Conservation (phyloP, 2,888 invertebrate species). For the Chloroclystis v-ata region DNA sequence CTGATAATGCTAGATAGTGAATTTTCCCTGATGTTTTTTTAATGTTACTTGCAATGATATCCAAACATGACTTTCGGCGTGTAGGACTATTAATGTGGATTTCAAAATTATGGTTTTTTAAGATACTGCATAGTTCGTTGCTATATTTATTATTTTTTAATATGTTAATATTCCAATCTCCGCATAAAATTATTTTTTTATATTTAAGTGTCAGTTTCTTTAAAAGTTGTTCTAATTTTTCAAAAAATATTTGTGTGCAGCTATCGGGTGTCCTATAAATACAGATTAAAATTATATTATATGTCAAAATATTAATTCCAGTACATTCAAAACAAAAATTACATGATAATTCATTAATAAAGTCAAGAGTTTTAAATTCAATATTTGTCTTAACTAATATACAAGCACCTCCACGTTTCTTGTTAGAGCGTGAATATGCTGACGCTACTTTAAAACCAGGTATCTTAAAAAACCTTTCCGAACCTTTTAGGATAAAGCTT, state of each 20-base stretch:
- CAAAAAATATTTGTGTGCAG: background rate
- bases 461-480: background rate
- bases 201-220: background rate
- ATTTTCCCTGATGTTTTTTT: background rate
- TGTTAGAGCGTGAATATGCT: background rate
- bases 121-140: background rate
- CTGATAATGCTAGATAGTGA: background rate
- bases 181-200: background rate
- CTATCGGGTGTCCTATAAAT: constrained; percentile 5
- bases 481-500: background rate
- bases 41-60: background rate
- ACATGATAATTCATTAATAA: background rate
- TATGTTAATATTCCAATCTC: background rate
- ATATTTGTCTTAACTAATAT: background rate
- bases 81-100: background rate
- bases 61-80: background rate
- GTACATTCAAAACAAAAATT: constrained; percentile 2
- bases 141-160: background rate
- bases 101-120: background rate
- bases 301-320: background rate
- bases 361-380: background rate
- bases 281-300: background rate
- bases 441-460: background rate
- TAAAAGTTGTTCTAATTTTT: constrained; percentile 1
- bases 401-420: background rate